Evolutionary conservation across 2,113 vertebrate species (phyloP), one percentile per base, ranked within the genome.

Genomic region (Solenodon paradoxus): DNA sequence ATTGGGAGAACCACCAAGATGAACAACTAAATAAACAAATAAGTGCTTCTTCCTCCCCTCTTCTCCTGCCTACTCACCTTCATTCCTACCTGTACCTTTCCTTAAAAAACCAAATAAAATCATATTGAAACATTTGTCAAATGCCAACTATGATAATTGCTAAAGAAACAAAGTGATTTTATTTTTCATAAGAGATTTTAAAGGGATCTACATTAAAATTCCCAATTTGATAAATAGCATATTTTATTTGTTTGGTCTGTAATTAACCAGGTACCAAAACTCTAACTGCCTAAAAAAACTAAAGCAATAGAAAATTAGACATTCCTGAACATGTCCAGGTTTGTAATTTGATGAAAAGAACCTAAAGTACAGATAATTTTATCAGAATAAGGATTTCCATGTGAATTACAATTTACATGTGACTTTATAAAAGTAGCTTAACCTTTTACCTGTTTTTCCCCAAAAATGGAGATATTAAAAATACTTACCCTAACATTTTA

Each of bases 301-400:
- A 78, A 92, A n/a, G 74, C 71, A 45, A 96, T 45, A 90, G 66
- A 1, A 92, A 90, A 63, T 90, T 20, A 71, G 53, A 88, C 63
- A 91, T 86, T 75, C 55, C 49, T 35, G 49, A 97, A 38, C n/a
- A 12, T 83, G 87, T 85, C 72, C 91, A 5, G 0, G 77, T 17
- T 68, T 96, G 28, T 42, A 80, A 88, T 89, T 95, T 96, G 82
- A 51, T 30, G 81, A 61, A 40, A 93, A 92, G 32, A 35, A 90
- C 0, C n/a, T 88, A 77, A 92, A 92, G 95, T 68, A 96, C 24
- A 66, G 47, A 94, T 6, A 5, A 57, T 86, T 97, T 90, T 91
- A 55, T 53, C 80, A 55, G 51, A 74, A 45, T 95, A 80, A 55
- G 75, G n/a, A 38, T 92, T 94, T 88, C 69, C 75, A 22, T n/a